These are phyloP conservation scores for Zhengitettix transpicula DNA, from an alignment of 2,888 invertebrate genomes.

Conservation along the genomic window DNA sequence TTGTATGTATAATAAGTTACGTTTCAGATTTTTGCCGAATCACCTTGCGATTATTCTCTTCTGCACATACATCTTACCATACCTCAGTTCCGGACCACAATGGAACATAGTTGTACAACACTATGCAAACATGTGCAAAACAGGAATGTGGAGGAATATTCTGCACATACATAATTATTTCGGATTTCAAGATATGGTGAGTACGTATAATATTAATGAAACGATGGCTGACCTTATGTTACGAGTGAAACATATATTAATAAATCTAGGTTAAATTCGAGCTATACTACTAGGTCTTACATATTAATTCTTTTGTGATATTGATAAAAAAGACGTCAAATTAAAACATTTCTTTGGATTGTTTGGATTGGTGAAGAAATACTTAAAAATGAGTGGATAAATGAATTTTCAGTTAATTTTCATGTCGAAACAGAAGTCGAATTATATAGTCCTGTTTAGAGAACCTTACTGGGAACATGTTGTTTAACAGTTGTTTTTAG, in stretches of 20 bases:
- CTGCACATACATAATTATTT: slow-evolving; percentile 40
- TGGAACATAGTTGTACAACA: slow-evolving; percentile 39
- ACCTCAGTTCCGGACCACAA: slow-evolving; percentile 35
- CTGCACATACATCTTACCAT: slow-evolving; percentile 36
- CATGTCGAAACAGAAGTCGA: too few species aligned
- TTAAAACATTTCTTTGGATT: too few species aligned
- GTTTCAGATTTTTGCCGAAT: slow-evolving; percentile 31
- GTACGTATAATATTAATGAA: slow-evolving; percentile 5
- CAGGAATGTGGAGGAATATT: slow-evolving; percentile 40
- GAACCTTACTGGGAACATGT: too few species aligned
- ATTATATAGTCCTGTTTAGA: too few species aligned
- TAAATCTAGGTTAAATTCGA: background rate
- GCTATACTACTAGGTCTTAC: background rate
- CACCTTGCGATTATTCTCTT: slow-evolving; percentile 35
- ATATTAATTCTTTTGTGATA: too few species aligned
- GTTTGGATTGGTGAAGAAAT: too few species aligned
- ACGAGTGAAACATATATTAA: background rate
- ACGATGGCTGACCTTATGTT: background rate
- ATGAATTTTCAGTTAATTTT: too few species aligned
- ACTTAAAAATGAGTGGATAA: too few species aligned
- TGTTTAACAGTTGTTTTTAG: too few species aligned
- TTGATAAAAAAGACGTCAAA: too few species aligned
- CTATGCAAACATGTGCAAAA: slow-evolving; percentile 35
- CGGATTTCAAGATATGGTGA: slow-evolving; percentile 41
- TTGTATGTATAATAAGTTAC: too few species aligned